phyloP scores from a whole-genome alignment of 2,888 invertebrate species.

The Brachyopa scutellaris region DNA sequence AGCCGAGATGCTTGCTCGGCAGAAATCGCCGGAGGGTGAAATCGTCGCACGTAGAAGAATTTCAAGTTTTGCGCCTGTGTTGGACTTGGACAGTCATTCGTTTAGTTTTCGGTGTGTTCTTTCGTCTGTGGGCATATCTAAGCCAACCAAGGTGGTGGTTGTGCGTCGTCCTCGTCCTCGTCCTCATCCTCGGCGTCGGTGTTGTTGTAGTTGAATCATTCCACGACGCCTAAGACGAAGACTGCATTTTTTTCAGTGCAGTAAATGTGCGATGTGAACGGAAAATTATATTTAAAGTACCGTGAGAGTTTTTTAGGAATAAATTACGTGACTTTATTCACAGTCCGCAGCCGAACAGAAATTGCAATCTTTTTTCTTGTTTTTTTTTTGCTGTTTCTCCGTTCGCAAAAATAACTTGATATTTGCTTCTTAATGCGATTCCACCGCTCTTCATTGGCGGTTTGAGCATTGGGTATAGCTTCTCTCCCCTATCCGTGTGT shows the following conservation, averaged over 20 bases:
- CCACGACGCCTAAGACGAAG: constrained; percentile 47
- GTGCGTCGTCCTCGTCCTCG: constrained; percentile 51
- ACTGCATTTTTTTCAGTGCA: constrained; percentile 78
- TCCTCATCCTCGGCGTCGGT: too few relatives aligned
- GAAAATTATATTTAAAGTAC: constrained; percentile 73
- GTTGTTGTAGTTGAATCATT: constrained; percentile 43
- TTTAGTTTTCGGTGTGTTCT: too few relatives aligned
- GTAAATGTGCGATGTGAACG: constrained; percentile 80
- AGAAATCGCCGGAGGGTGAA: constrained; percentile 70
- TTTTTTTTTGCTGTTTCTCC: background rate
- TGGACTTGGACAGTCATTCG: constrained; percentile 57
- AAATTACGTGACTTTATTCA: constrained; percentile 73
- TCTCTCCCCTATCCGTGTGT: background rate
- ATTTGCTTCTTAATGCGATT: constrained; percentile 55
- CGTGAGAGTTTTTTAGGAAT: constrained; percentile 73
- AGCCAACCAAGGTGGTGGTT: constrained; percentile 14
- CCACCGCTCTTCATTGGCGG: constrained; percentile 36
- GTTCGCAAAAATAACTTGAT: constrained; percentile 41
- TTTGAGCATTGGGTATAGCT: too few relatives aligned
- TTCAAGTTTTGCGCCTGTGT: constrained; percentile 66
- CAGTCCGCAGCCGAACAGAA: constrained; percentile 66
- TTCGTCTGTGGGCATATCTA: constrained; percentile 2
- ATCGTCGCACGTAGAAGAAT: constrained; percentile 73
- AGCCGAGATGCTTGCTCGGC: constrained; percentile 42
- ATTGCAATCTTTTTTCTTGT: constrained; percentile 57